Evolutionary conservation across 2,888 invertebrate genomes (phyloP).

Genomic region (Dyspetes luteomarginatus): DNA sequence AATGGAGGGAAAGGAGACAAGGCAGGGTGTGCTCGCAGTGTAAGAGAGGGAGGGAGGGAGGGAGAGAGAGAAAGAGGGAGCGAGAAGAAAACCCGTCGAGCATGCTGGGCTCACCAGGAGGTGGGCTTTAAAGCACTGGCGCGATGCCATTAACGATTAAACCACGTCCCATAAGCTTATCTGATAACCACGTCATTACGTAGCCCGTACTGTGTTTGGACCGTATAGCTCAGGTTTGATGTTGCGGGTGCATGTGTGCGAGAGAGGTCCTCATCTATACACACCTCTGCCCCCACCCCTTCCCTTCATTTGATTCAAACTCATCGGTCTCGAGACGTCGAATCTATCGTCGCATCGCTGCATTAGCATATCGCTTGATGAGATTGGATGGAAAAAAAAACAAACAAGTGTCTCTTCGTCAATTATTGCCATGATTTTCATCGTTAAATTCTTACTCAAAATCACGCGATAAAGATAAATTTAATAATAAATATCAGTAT

Average conservation of each 20-base stretch:
- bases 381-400: conserved; percentile 69
- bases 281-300: conserved; percentile 11
- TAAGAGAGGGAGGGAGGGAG: conserved; percentile 59
- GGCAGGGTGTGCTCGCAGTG: conserved; percentile 58
- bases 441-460: neutral
- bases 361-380: conserved; percentile 76
- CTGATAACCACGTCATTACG: conserved; percentile 79
- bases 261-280: conserved; percentile 11
- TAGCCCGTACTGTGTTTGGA: conserved; percentile 72
- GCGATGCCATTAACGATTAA: conserved; percentile 82
- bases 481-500: neutral
- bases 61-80: conserved; percentile 40
- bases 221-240: conserved; percentile 65
- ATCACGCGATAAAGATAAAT: conserved; percentile 2
- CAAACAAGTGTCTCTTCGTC: conserved; percentile 74
- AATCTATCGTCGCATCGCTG: conserved; percentile 54
- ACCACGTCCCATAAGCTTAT: conserved; percentile 80
- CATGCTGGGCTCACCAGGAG: conserved; percentile 58
- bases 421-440: conserved; percentile 64
- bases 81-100: conserved; percentile 49
- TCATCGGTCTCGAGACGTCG: conserved; percentile 45
- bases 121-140: conserved; percentile 71
- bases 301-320: conserved; percentile 23
- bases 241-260: conserved; percentile 21
- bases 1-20: conserved; percentile 73